A percentile compares a stretch with the other conserved stretches of the same genome.
phyloP scores from a whole-genome alignment of 2,888 invertebrate genomes.

The Biston betularia region DNA sequence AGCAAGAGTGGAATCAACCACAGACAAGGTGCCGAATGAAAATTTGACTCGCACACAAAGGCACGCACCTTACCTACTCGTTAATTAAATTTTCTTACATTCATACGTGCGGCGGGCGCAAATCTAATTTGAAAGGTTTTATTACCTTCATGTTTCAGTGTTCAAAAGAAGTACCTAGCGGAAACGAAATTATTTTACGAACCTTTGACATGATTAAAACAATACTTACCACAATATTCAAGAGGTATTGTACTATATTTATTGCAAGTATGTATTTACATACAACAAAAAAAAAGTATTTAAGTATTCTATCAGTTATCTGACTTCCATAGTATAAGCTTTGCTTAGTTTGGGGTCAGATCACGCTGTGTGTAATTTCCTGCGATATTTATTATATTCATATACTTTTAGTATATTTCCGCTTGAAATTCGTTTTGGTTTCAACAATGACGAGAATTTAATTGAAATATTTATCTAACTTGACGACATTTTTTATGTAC shows the following conservation, averaged over 20 bases:
- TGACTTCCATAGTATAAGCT: no score
- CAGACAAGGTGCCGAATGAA: conserved; percentile 45
- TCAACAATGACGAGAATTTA: no score
- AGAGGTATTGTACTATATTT: not conserved
- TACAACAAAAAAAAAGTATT: no score
- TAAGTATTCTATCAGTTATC: no score
- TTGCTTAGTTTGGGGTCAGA: no score
- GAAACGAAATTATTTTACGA: conserved; percentile 4
- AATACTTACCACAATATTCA: conserved; percentile 1
- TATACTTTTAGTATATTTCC: no score
- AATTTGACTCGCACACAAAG: conserved; percentile 50
- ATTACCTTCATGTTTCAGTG: conserved; percentile 45
- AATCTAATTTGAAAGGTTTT: conserved; percentile 59
- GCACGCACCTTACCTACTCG: conserved; percentile 35
- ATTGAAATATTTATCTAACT: no score
- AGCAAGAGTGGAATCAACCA: conserved; percentile 46
- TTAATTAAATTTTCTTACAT: conserved; percentile 58
- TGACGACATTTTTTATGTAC: no score
- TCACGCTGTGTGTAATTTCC: no score
- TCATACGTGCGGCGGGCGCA: conserved; percentile 47
- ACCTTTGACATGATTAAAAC: conserved; percentile 14
- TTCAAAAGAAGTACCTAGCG: conserved; percentile 12
- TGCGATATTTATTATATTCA: no score
- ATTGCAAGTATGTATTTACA: no score
- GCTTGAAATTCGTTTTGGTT: no score